phyloP scores from a whole-genome alignment of 1,140 invertebrate genomes.

The Tetramorium alpestre region DNA sequence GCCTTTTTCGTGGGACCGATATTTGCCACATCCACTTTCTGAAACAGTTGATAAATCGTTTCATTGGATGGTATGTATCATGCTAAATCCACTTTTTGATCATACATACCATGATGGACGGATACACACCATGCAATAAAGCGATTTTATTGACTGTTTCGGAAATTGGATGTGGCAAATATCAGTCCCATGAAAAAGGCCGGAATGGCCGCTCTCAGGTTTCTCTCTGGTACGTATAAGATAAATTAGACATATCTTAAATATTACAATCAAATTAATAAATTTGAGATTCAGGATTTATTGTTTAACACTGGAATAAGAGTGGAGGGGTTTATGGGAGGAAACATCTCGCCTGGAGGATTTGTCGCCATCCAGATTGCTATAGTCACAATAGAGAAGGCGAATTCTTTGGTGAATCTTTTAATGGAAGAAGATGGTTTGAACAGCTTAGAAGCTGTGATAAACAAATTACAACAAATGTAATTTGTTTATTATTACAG shows the following conservation, averaged over 20 bases:
- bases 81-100: too few species aligned
- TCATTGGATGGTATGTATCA: too few species aligned
- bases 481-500: conserved; percentile 88
- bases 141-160: too few species aligned
- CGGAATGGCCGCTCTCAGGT: too few species aligned
- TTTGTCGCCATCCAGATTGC: conserved; percentile 95
- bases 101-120: too few species aligned
- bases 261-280: conserved; percentile 87
- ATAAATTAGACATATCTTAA: background rate
- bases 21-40: too few species aligned
- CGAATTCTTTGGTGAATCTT: conserved; percentile 96
- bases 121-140: too few species aligned
- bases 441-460: conserved; percentile 92
- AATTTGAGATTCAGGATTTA: conserved; percentile 89
- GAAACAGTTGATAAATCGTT: too few species aligned
- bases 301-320: conserved; percentile 93
- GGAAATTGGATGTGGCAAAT: too few species aligned
- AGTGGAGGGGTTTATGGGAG: conserved; percentile 98
- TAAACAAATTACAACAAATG: conserved; percentile 95
- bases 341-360: conserved; percentile 94
- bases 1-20: too few species aligned
- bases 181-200: too few species aligned
- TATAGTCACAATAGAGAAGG: conserved; percentile 99
- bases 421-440: conserved; percentile 91
- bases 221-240: conserved; percentile 74